Evolutionary conservation across 30 jellyfish, hydroid and myxozoan species (phyloP).

Genomic region (Aurelia coerulea): DNA sequence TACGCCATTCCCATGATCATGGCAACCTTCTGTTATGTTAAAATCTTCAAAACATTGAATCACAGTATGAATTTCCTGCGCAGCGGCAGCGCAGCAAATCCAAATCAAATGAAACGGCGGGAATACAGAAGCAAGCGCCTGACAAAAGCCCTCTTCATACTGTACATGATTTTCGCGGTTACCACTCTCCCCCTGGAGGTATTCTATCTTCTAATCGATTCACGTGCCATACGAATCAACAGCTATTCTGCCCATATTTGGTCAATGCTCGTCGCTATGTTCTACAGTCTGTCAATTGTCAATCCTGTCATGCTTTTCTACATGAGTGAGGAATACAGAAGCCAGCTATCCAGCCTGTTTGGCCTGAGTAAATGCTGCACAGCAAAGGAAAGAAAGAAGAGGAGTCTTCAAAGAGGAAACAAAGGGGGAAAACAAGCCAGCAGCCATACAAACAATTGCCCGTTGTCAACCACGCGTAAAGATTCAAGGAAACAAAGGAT

Average conservation of each 20-base stretch:
- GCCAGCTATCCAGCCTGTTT: constrained; percentile 35
- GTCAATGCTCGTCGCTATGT: constrained; percentile 80
- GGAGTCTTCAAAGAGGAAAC: not conserved
- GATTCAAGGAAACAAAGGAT: too few relatives aligned
- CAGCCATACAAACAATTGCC: not conserved
- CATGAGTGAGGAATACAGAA: constrained; percentile 87
- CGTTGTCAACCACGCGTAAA: not conserved
- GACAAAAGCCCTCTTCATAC: constrained; percentile 70
- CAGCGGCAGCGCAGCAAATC: constrained; percentile 38
- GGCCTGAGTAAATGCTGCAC: not conserved
- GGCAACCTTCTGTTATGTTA: constrained; percentile 70
- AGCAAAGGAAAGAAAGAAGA: not conserved
- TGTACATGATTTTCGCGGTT: constrained; percentile 60
- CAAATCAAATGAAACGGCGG: constrained; percentile 48
- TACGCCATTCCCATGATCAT: constrained; percentile 75
- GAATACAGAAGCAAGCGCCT: constrained; percentile 74
- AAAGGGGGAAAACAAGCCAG: not conserved
- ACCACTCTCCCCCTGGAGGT: constrained; percentile 82
- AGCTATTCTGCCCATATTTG: constrained; percentile 36
- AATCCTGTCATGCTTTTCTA: constrained; percentile 85
- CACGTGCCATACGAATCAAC: constrained; percentile 38
- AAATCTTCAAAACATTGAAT: constrained; percentile 49
- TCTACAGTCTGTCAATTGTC: constrained; percentile 74
- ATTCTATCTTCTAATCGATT: constrained; percentile 62
- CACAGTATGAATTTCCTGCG: constrained; percentile 38